Conservation (phyloP, 1,140 invertebrate genomes). For the Drosophila sturtevanti region DNA sequence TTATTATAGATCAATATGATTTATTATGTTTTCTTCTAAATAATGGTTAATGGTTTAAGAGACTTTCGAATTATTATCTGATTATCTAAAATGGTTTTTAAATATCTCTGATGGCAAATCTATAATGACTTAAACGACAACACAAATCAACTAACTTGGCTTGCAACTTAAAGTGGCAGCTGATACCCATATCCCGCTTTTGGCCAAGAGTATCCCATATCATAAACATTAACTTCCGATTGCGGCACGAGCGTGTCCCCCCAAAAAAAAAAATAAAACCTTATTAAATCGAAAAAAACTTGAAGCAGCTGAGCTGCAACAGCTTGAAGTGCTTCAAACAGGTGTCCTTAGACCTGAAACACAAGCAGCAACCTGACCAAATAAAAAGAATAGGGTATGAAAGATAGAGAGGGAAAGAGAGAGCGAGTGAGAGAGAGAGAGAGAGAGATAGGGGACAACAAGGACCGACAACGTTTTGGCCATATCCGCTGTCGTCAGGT, state of each 20-base stretch:
- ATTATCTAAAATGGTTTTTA: neutral
- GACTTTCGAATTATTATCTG: neutral
- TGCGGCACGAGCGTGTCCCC: constrained; percentile 62
- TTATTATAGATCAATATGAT: no score
- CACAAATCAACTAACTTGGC: neutral
- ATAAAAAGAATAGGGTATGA: constrained; percentile 1
- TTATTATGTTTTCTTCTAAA: no score
- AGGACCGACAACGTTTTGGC: constrained; percentile 32
- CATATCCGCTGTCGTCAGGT: constrained; percentile 55
- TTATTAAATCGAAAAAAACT: constrained; percentile 28
- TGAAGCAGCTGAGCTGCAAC: constrained; percentile 56
- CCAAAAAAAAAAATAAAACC: constrained; percentile 51
- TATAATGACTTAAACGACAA: neutral
- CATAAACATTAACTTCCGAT: constrained; percentile 75
- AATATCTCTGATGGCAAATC: neutral
- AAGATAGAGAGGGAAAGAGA: neutral
- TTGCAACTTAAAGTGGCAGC: constrained; percentile 36
- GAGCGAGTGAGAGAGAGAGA: no score
- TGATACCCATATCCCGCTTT: constrained; percentile 32
- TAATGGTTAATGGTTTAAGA: no score
- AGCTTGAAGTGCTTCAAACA: constrained; percentile 55
- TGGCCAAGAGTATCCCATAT: constrained; percentile 40
- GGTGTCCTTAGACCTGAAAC: constrained; percentile 37
- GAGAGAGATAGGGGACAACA: neutral
- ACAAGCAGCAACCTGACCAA: constrained; percentile 13